Percentiles rank a stretch among this genome's conserved stretches.
phyloP scores from a whole-genome alignment of 2,113 vertebrate genomes.

The Silurus meridionalis region DNA sequence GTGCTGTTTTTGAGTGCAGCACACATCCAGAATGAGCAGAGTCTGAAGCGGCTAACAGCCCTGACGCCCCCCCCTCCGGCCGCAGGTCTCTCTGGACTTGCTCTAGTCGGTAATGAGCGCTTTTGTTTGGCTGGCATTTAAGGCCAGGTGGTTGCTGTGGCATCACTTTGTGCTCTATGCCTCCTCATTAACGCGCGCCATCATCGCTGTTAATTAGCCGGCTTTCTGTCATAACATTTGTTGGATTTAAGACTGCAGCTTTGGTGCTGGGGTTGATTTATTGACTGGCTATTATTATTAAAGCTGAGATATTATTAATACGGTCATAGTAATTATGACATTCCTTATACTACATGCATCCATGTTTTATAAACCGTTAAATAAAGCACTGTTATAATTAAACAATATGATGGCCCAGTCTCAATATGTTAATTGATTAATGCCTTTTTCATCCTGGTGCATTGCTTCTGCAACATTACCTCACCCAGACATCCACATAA shows the following conservation, averaged over 20 bases:
- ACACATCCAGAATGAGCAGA: neutral
- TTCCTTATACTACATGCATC: neutral
- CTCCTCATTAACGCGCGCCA: conserved; percentile 6
- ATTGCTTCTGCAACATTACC: no score
- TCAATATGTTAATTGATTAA: neutral
- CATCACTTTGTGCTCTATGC: conserved; percentile 30
- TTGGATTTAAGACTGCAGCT: conserved; percentile 19
- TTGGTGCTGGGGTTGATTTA: neutral
- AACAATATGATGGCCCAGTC: neutral
- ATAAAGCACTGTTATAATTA: neutral
- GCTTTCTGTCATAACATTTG: conserved; percentile 28
- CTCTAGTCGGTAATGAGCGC: conserved; percentile 36
- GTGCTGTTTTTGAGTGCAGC: conserved; percentile 5
- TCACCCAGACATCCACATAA: no score
- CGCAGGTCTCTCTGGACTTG: conserved; percentile 7
- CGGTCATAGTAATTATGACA: no score
- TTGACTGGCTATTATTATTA: neutral
- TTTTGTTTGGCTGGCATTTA: conserved; percentile 46
- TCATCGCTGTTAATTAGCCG: conserved; percentile 34
- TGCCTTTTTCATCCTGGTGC: no score
- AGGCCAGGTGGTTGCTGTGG: conserved; percentile 44
- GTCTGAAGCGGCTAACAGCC: conserved; percentile 9
- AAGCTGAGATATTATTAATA: no score
- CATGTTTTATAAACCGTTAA: neutral
- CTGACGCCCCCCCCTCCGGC: neutral